Conservation (phyloP, 2,888 invertebrate species). For the Apotomis capreana region DNA sequence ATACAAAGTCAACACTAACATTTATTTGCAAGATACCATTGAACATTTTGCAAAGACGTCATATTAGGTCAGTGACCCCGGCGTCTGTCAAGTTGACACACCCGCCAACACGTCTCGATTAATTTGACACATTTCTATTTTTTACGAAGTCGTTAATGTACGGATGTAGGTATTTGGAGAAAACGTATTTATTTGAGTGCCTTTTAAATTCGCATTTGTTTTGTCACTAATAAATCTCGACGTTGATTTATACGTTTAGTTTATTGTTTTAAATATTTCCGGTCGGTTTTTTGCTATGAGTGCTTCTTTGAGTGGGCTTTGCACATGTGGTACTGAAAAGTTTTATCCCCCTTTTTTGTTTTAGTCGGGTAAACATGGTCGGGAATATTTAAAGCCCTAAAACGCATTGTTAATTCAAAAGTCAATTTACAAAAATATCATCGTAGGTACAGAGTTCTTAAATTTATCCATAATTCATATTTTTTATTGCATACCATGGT, state of each 20-base stretch:
- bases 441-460: too few relatives aligned
- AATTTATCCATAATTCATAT: too few relatives aligned
- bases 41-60: conserved; percentile 21
- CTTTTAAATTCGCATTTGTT: conserved; percentile 30
- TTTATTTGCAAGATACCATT: conserved; percentile 18
- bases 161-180: conserved; percentile 14
- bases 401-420: too few relatives aligned
- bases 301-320: too few relatives aligned
- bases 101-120: conserved; percentile 52
- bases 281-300: neutral
- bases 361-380: too few relatives aligned
- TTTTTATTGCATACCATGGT: too few relatives aligned
- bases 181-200: conserved; percentile 1
- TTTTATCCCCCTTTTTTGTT: too few relatives aligned
- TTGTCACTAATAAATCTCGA: neutral
- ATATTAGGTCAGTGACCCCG: conserved; percentile 53
- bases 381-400: too few relatives aligned
- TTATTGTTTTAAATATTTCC: conserved; percentile 33
- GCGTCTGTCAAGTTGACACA: conserved; percentile 57
- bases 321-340: too few relatives aligned
- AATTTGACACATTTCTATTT: conserved; percentile 51
- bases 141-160: conserved; percentile 33
- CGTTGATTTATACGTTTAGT: conserved; percentile 24
- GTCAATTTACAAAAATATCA: too few relatives aligned
- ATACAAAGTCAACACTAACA: conserved; percentile 11